Conservation (phyloP, 2,797 vertebrate species). For the Triplophysa yarkandensis region DNA sequence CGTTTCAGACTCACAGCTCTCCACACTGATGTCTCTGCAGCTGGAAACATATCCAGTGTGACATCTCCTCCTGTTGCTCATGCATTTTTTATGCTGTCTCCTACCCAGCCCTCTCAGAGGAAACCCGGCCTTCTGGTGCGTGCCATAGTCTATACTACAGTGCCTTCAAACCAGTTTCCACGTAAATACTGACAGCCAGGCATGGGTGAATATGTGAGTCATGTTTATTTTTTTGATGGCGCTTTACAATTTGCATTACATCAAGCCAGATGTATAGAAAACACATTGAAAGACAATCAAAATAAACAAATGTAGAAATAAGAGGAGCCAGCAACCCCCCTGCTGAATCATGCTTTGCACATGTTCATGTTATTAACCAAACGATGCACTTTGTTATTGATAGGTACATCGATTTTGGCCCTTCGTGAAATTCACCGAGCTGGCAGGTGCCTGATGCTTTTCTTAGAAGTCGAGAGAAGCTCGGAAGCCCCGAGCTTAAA, state of each 20-base stretch:
- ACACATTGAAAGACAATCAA: too few species aligned
- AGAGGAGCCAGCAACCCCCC: neutral
- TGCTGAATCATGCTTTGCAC: conserved; percentile 53
- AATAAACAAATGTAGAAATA: too few species aligned
- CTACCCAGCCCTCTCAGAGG: conserved; percentile 57
- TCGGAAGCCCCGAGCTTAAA: conserved; percentile 36
- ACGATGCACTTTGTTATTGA: conserved; percentile 61
- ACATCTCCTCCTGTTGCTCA: conserved; percentile 77
- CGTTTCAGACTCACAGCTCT: conserved; percentile 63
- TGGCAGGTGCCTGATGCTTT: neutral
- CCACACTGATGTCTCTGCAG: conserved; percentile 66
- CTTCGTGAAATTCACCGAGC: conserved; percentile 51
- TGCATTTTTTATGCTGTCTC: conserved; percentile 78
- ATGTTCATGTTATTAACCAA: conserved; percentile 45
- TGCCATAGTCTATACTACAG: conserved; percentile 27
- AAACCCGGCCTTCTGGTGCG: conserved; percentile 37
- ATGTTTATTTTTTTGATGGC: too few species aligned
- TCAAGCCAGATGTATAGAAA: too few species aligned
- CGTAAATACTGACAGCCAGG: conserved; percentile 3
- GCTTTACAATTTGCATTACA: too few species aligned
- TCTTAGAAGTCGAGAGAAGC: conserved; percentile 11
- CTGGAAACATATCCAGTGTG: conserved; percentile 75
- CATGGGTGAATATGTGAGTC: neutral
- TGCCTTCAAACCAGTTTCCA: conserved; percentile 18
- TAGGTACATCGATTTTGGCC: conserved; percentile 58